Evolutionary conservation across 1,140 invertebrate genomes (phyloP), one percentile per base, ranked within the genome.

Genomic region (Onthophagus taurus): DNA sequence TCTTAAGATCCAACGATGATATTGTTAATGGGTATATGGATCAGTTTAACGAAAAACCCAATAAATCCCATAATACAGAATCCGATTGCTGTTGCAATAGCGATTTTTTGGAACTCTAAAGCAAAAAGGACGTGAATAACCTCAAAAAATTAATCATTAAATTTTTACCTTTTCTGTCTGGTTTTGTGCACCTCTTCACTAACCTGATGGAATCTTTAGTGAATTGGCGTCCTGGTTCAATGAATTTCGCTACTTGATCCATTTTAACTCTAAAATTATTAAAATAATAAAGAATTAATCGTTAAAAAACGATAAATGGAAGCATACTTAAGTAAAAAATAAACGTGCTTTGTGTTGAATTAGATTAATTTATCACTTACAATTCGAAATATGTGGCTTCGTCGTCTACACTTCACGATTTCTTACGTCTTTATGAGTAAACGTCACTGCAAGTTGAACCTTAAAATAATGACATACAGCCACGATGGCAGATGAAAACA

Each of bases 41-140:
- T 99, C 41, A 99, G 75, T 72, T 99, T 99, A 4, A 99, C 96
- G 59, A 99, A 99, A 74, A 99, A 99, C 35, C 38, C 38, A 7
- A 99, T 99, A 69, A 99, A 99, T 34, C 97, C 97, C 97, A 99
- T 99, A 64, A 99, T 98, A 59, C 89, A 95, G 73, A 99, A 99
- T 36, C 96, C 97, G 63, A 99, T 97, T 0, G 96, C 97, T 49
- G 97, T 99, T 29, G 97, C 97, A 57, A 99, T 87, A 12, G 96
- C 96, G 66, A 99, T 99, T 71, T 99, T 99, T 67, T 99, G 94
- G 68, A 99, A 99, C 74, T 99, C 96, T 94, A 75, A 43, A 82
- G 78, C n/a, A 29, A 29, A 14, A 41, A 13, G 4, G 16, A 41
- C 6, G 23, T 20, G 12, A 21, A 26, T 7, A 26, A 26, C 7